Conservation (phyloP, 2,113 vertebrate species). For the Collichthys lucidus region DNA sequence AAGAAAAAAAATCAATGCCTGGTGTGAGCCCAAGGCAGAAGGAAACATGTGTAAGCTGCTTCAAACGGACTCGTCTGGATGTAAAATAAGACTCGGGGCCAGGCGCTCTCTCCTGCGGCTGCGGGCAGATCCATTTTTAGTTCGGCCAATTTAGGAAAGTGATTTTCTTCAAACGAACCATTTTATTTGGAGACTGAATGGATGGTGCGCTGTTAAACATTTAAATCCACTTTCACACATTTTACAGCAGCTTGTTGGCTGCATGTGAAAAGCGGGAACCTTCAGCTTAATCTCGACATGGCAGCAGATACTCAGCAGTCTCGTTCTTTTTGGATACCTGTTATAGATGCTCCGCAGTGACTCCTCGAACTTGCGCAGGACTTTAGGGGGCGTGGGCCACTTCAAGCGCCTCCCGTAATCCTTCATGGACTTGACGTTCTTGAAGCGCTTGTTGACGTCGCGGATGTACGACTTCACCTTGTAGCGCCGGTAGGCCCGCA, state of each 20-base stretch:
- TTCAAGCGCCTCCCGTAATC: slow-evolving; percentile 89
- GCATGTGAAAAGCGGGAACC: background rate
- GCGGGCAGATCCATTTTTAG: slow-evolving; percentile 17
- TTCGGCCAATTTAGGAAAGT: slow-evolving; percentile 17
- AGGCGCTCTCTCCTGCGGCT: background rate
- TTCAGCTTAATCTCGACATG: background rate
- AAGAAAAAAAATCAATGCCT: slow-evolving; percentile 66
- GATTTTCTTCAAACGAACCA: slow-evolving; percentile 19
- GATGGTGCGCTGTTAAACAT: background rate
- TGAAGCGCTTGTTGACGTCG: slow-evolving; percentile 90
- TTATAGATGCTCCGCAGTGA: slow-evolving; percentile 88
- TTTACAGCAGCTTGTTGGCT: background rate
- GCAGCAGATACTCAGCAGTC: background rate
- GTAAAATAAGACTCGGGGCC: slow-evolving; percentile 51
- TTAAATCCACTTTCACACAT: background rate
- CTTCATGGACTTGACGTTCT: slow-evolving; percentile 85
- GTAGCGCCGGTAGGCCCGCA: slow-evolving; percentile 90
- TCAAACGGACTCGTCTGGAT: slow-evolving; percentile 70
- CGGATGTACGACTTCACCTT: slow-evolving; percentile 93
- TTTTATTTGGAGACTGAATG: background rate
- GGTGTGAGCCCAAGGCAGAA: slow-evolving; percentile 54
- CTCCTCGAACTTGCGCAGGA: slow-evolving; percentile 91
- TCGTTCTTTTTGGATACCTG: slow-evolving; percentile 81
- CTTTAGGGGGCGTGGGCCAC: slow-evolving; percentile 94
- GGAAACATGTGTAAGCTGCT: slow-evolving; percentile 69